Conservation (phyloP, 1,140 invertebrate species). For the Gryllus bimaculatus region DNA sequence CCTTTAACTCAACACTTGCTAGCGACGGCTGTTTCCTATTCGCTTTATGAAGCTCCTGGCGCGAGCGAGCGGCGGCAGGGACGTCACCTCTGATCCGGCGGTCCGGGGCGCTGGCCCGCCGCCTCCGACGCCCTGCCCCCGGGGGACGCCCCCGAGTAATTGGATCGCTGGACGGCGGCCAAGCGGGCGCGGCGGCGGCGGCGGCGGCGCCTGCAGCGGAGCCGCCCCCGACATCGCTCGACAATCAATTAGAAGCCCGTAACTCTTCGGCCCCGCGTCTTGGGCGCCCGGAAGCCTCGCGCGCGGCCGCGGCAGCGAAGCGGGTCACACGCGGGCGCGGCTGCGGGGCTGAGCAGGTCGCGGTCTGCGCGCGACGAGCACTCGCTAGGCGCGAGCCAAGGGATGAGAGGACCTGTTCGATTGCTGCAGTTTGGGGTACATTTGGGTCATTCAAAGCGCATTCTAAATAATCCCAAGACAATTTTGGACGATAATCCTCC, state of each 20-base stretch:
- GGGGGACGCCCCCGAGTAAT: not conserved
- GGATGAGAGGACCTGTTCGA: too few relatives aligned
- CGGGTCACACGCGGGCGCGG: too few relatives aligned
- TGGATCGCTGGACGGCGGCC: not conserved
- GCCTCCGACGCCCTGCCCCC: not conserved
- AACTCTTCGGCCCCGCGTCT: not conserved
- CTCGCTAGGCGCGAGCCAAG: too few relatives aligned
- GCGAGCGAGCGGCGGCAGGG: not conserved
- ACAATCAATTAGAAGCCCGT: not conserved
- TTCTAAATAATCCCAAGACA: too few relatives aligned
- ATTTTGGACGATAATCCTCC: too few relatives aligned
- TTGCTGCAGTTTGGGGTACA: too few relatives aligned
- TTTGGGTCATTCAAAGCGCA: too few relatives aligned
- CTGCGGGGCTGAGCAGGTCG: too few relatives aligned
- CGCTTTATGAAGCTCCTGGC: not conserved
- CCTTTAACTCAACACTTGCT: too few relatives aligned
- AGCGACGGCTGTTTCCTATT: not conserved
- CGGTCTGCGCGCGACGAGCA: too few relatives aligned
- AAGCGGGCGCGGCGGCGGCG: not conserved
- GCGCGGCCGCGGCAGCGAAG: too few relatives aligned
- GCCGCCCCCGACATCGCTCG: not conserved
- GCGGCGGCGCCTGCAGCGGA: too few relatives aligned
- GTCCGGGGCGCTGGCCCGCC: not conserved
- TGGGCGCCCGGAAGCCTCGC: not conserved
- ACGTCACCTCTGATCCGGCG: not conserved